A percentile compares a stretch with the other conserved stretches of the same genome.
Evolutionary conservation across 2,888 invertebrate species (phyloP).

Genomic region (Charanyca ferruginea): DNA sequence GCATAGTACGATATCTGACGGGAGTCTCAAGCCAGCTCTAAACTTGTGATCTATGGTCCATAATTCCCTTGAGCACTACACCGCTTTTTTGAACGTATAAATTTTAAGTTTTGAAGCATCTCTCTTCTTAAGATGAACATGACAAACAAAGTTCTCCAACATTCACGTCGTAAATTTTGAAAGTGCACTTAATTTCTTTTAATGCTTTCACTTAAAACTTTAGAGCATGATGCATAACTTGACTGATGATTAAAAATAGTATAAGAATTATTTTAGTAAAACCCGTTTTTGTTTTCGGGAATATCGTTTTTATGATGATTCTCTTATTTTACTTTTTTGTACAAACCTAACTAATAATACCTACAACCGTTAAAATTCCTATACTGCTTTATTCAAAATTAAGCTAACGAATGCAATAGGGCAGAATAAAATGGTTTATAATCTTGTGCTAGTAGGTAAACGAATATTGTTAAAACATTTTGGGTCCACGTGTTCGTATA

Average conservation of each 20-base stretch:
- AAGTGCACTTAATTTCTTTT: conserved; percentile 58
- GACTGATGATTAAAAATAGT: too few species aligned
- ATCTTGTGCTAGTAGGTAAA: too few species aligned
- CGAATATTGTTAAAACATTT: too few species aligned
- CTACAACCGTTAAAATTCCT: too few species aligned
- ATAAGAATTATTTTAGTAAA: not conserved
- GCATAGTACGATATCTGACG: conserved; percentile 59
- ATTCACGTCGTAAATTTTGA: conserved; percentile 41
- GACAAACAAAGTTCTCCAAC: conserved; percentile 57
- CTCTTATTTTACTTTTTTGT: too few species aligned
- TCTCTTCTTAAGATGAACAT: conserved; percentile 49
- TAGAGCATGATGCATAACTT: conserved; percentile 15
- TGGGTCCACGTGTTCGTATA: too few species aligned
- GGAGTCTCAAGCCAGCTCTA: conserved; percentile 53
- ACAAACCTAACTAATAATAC: too few species aligned
- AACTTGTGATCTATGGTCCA: conserved; percentile 66
- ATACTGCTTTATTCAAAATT: too few species aligned
- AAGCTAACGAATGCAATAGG: too few species aligned
- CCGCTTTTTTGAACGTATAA: conserved; percentile 56
- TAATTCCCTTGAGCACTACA: conserved; percentile 49
- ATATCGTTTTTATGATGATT: not conserved
- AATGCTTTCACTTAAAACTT: conserved; percentile 35
- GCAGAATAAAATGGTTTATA: too few species aligned
- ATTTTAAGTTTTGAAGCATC: conserved; percentile 52
- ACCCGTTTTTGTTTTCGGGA: not conserved